Evolutionary conservation across 2,113 vertebrate species (phyloP).

Genomic region (Benthochromis sp.): DNA sequence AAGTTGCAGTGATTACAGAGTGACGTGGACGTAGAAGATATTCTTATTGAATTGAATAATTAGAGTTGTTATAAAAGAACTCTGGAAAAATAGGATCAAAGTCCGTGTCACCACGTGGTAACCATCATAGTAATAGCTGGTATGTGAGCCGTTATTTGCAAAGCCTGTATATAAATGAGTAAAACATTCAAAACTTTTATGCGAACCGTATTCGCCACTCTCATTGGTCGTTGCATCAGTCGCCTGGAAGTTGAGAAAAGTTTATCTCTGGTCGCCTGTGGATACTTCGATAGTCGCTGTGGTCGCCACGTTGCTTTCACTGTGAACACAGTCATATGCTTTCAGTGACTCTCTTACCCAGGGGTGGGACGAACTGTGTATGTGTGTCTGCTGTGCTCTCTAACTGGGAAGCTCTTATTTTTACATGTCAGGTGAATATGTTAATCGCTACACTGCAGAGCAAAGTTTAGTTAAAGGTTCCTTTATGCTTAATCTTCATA

Average conservation of each 20-base stretch:
- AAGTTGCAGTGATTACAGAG: neutral
- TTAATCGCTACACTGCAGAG: accelerated
- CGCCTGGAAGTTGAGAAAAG: neutral
- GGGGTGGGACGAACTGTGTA: accelerated
- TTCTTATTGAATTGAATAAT: neutral
- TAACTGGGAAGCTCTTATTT: neutral
- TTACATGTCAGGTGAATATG: neutral
- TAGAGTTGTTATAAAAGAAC: neutral
- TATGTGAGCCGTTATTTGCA: neutral
- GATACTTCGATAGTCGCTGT: neutral
- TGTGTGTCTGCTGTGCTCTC: neutral
- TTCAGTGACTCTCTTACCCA: neutral
- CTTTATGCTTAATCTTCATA: neutral
- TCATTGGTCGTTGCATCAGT: neutral
- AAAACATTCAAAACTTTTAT: neutral
- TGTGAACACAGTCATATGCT: neutral
- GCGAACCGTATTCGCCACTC: neutral
- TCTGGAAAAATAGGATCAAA: neutral
- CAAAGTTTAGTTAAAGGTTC: neutral
- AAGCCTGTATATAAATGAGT: neutral
- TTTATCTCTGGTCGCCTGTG: neutral
- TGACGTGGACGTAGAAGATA: neutral
- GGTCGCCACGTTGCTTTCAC: neutral
- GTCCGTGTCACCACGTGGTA: neutral
- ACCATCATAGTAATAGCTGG: neutral